Base-by-base conservation (phyloP, 1,140 invertebrate genomes). In the Papilio machaon region DNA sequence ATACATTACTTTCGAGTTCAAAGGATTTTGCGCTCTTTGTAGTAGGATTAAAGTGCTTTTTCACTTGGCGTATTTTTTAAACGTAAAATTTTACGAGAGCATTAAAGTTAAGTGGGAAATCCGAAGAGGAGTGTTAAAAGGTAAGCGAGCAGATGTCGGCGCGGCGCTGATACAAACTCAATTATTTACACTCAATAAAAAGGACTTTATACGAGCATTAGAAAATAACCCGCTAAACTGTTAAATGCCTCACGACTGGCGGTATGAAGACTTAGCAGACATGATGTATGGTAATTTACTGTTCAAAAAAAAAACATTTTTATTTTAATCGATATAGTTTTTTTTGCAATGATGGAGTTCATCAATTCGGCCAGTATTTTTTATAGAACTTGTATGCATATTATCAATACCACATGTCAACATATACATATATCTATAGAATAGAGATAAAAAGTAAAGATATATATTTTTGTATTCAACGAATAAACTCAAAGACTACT, bases 111-210 rank as follows among this genome's bases (percentile, higher is more conserved):
- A 94, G 92, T 93, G 91, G 90, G 91, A 93, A 93, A 92, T 94
- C 91, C 90, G 89, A 94, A 90, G 90, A 92, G 87, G 89, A 92
- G 91, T 91, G 87, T 92, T 92, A 92, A 91, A 90, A 91, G 76
- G 86, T 86, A 82, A 82, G 82, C 86, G 82, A 89, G 85, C 92
- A 93, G 91, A 93, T 91, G 92, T 89, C 87, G 89, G 87, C 82
- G 85, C 85, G 84, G 85, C 89, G 85, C 87, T 90, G 89, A 91
- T 92, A 89, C 91, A 91, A 91, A 89, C 92, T 92, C 92, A 93
- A 94, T 94, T 94, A 93, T 94, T 94, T 94, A 93, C 92, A 93
- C 92, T 92, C 92, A 91, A 93, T 94, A 93, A 94, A 94, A 92
- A 93, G 90, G 91, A 91, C 89, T 86, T 92, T 93, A 94, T 92